Evolutionary conservation across 2,888 invertebrate genomes (phyloP), one percentile per base, ranked within the genome.

Genomic region (Pyrocoelia pectoralis): DNA sequence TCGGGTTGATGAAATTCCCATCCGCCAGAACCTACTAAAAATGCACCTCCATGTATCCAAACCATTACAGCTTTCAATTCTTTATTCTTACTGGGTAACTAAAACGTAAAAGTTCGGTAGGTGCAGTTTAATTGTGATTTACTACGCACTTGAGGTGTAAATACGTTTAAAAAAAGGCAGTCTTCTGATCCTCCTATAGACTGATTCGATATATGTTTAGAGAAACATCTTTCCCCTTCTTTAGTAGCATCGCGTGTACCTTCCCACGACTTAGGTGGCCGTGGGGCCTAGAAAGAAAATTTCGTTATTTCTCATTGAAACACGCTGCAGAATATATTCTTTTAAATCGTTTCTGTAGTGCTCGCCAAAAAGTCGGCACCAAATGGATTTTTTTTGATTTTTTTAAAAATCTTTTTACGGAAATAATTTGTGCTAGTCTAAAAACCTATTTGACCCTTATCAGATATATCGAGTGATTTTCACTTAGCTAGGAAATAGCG

Each of bases 151-250:
- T 77, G 69, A 66, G 74, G 76, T 19, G 80, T 80, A 59, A 76
- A 79, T 18, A 86, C 82, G 74, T 85, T 85, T n/a, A 86, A 68
- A 70, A 83, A 83, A 2, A 85, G 71, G 64, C 85, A 86, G 71
- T 86, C 84, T 73, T 86, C 86, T 1, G 79, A 76, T 14, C 85
- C 85, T 5, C 82, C 75, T 49, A 75, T 75, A 61, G 80, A 78
- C 10, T 77, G 68, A 48, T 77, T 74, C 13, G 67, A 73, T 10
- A 80, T 66, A 68, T 80, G 75, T 1, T 72, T 69, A 57, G 83
- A 81, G 56, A 79, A 61, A 55, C 73, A 72, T 63, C 71, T 70
- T 40, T 70, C 70, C 14, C 76, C 78, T 70, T 79, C 77, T 62
- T 74, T 70, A 1, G 79, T 77, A 3, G 78, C 80, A 68, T 81